Conservation (phyloP, 2,888 invertebrate genomes). For the Phortica okadai region DNA sequence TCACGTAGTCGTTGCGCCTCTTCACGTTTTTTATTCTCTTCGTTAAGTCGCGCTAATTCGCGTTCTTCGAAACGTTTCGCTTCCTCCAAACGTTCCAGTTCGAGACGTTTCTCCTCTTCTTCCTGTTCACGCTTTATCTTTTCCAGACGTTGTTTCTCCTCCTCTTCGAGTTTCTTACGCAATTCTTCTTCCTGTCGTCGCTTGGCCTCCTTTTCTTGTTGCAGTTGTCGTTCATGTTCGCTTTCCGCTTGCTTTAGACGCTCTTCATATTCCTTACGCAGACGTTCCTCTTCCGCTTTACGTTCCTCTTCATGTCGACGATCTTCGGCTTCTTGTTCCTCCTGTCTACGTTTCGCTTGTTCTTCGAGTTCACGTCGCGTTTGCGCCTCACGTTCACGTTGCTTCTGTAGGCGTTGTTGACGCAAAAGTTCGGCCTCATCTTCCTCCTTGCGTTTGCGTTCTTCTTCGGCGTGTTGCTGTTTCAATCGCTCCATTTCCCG, state of each 20-base stretch:
- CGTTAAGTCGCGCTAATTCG: conserved; percentile 66
- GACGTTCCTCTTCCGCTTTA: conserved; percentile 61
- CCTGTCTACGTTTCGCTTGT: conserved; percentile 53
- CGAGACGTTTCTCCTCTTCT: conserved; percentile 69
- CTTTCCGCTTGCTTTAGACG: conserved; percentile 59
- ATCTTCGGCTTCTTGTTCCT: conserved; percentile 61
- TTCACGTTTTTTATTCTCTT: conserved; percentile 66
- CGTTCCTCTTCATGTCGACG: conserved; percentile 59
- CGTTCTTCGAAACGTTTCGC: conserved; percentile 63
- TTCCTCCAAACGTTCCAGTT: conserved; percentile 63
- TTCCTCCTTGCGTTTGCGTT: conserved; percentile 54
- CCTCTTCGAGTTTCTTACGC: conserved; percentile 59
- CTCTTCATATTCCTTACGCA: conserved; percentile 64
- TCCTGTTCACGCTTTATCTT: conserved; percentile 65
- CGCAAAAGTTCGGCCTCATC: conserved; percentile 59
- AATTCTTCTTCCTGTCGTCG: conserved; percentile 63
- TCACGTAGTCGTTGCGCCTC: conserved; percentile 67
- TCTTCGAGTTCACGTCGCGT: conserved; percentile 55
- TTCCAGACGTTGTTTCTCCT: conserved; percentile 64
- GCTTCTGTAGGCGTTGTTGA: conserved; percentile 57
- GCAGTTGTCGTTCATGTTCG: conserved; percentile 64
- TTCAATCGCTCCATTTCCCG: conserved; percentile 59
- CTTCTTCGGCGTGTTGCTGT: conserved; percentile 56
- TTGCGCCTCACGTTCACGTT: conserved; percentile 60
- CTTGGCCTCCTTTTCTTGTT: conserved; percentile 67